A percentile compares a stretch with the other conserved stretches of the same genome.
Evolutionary conservation across 2,797 vertebrate genomes (phyloP).

Genomic region (Lepus townsendii): DNA sequence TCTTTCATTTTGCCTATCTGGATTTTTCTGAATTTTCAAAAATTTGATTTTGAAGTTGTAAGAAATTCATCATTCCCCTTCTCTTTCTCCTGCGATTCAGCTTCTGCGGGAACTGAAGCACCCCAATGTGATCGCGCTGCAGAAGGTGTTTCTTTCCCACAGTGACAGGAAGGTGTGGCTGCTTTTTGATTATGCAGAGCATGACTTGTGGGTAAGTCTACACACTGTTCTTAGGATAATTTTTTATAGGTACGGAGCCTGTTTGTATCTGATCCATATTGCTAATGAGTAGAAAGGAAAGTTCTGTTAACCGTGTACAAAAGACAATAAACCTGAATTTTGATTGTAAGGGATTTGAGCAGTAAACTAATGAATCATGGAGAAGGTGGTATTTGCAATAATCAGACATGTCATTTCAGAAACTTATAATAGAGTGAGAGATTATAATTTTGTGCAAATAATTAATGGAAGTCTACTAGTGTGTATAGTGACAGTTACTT

Average conservation of each 20-base stretch:
- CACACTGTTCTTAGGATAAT: conserved; percentile 45
- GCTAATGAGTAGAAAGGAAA: not conserved
- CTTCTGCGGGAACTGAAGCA: conserved; percentile 98
- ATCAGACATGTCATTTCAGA: conserved; percentile 54
- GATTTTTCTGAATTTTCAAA: conserved; percentile 34
- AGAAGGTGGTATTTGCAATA: conserved; percentile 16
- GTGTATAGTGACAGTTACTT: conserved; percentile 10
- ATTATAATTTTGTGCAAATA: not conserved
- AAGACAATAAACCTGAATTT: conserved; percentile 20
- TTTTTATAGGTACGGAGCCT: not conserved
- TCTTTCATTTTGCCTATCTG: not conserved
- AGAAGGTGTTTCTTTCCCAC: conserved; percentile 99
- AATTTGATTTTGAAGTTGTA: not conserved
- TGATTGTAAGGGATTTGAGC: conserved; percentile 35
- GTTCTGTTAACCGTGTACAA: not conserved
- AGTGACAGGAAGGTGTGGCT: conserved; percentile 99
- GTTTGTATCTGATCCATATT: not conserved
- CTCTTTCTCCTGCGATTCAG: conserved; percentile 89
- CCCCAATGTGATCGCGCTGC: conserved; percentile 97
- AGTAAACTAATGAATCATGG: conserved; percentile 3
- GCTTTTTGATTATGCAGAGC: conserved; percentile 98
- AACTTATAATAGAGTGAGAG: not conserved
- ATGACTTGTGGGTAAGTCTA: conserved; percentile 97
- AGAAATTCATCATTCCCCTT: not conserved
- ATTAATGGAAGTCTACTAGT: conserved; percentile 30